Evolutionary conservation across 2,113 vertebrate species (phyloP), one percentile per base, ranked within the genome.

Genomic region (Daboia siamensis): DNA sequence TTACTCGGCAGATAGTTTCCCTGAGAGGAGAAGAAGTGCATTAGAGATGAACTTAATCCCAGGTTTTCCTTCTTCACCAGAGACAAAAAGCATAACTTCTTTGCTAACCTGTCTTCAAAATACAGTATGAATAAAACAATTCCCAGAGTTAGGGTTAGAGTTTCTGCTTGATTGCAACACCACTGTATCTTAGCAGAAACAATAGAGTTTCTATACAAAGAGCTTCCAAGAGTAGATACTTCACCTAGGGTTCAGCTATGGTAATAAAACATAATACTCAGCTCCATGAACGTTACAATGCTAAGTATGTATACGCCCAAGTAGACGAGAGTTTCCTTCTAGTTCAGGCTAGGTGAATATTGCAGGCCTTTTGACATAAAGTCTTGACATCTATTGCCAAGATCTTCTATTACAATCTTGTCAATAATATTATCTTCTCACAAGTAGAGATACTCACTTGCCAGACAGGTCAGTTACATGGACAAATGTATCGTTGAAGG

Each of bases 401-500:
- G 17, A 44, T 44, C n/a, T 21, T 39, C 74, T 80, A 80, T 39
- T 39, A 80, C 74, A 80, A 44, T 61, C 24, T 29, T 69, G 26
- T 64, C 9, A 89, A 48, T 56, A 59, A 46, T 21, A 74, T 8
- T 84, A 86, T 86, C 39, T 15, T 86, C 57, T 91, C 54, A 59
- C 74, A 44, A 44, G 20, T 44, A 39, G 74, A 1, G 23, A 3
- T 93, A 98, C 99, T 98, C 96, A 99, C 99, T 99, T 99, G 96
- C 99, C 99, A n/a, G 99, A 99, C 80, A 99, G 98, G 94, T 99
- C 99, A 0, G 99, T 99, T 93, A 99, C 99, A 0, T 99, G 99
- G 90, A 99, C 99, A 0, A 99, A 99, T 92, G 99, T 99, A 94
- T 99, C 99, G 21, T 99, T 99, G 98, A 99, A 99, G 96, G 99